Conservation (phyloP, 2,888 invertebrate genomes). For the Pegoplata infirma region DNA sequence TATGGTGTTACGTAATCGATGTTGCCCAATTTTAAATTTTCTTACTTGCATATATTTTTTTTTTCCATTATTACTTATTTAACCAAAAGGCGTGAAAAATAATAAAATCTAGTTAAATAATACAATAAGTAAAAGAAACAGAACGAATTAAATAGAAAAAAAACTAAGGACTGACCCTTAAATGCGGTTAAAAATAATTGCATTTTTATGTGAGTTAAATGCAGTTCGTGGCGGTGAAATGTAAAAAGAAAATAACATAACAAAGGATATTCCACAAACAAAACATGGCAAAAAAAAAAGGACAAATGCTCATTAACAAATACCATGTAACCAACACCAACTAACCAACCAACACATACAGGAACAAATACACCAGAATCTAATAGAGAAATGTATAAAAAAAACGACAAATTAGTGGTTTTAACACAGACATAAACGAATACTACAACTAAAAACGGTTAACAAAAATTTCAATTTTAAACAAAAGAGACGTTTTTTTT, state of each 20-base stretch:
- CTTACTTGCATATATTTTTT: not conserved
- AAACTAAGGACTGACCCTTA: slow-evolving; percentile 28
- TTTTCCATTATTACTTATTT: not conserved
- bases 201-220: slow-evolving; percentile 59
- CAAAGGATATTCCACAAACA: slow-evolving; percentile 14
- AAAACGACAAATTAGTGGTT: slow-evolving; percentile 45
- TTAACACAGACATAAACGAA: slow-evolving; percentile 8
- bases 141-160: not conserved
- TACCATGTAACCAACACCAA: slow-evolving; percentile 6
- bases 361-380: not conserved
- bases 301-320: slow-evolving; percentile 39
- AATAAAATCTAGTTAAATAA: slow-evolving; percentile 4
- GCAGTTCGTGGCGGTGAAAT: slow-evolving; percentile 22
- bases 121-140: not conserved
- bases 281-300: slow-evolving; percentile 4
- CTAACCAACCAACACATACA: not conserved
- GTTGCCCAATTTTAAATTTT: not conserved
- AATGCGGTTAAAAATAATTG: slow-evolving; percentile 53
- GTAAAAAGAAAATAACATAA: slow-evolving; percentile 7
- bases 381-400: slow-evolving; percentile 18
- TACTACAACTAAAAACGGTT: not conserved
- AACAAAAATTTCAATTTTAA: slow-evolving; percentile 19
- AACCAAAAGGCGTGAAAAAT: slow-evolving; percentile 2
- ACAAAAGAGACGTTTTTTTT: not conserved
- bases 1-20: too few relatives aligned